Base-by-base conservation (phyloP, 1,140 invertebrate genomes). In the Zaprionus inermis region DNA sequence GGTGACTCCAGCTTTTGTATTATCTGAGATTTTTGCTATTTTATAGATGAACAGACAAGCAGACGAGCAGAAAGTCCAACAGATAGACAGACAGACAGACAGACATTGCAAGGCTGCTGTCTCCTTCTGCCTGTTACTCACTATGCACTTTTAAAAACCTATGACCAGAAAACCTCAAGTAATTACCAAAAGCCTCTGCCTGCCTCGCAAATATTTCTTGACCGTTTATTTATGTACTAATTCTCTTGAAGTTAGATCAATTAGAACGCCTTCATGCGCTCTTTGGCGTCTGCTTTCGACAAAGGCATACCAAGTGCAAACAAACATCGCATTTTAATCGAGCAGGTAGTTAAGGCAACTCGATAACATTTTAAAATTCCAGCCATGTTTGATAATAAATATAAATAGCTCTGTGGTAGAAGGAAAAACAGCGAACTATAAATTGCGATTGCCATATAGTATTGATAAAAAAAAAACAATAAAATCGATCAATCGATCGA, bases 281-380 rank as follows among this genome's bases (percentile, higher is more conserved):
- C 7, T 11, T 36, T 5, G 2, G 14, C 36, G 16, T 5, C n/a
- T 11, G 46, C 46, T 22, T 1, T 14, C 11, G 14, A 54, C 24
- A 16, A 38, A 30, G 49, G 20, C 30, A 22, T 51, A 16, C 32
- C 20, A 72, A 41, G 7, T 14, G 28, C 49, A 56, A 22, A 72
- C 9, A 12, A 49, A 54, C 54, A 36, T 24, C n/a, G 56, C 55
- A 73, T 73, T 54, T 55, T 60, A 72, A 72, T 44, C 52, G 56
- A 55, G 55, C 18, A 46, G 6, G n/a, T 9, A 16, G 38, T 41
- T 41, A 41, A 41, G n/a, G n/a, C n/a, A n/a, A 41, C 14, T 34
- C 64, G 70, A 59, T 72, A 72, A 55, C 56, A 67, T 16, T 55
- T 52, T 34, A 61, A 59, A 55, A 68, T 68, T 61, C 57, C 65